Evolutionary conservation across 2,888 invertebrate genomes (phyloP).

Genomic region (Tubulanus polymorphus): DNA sequence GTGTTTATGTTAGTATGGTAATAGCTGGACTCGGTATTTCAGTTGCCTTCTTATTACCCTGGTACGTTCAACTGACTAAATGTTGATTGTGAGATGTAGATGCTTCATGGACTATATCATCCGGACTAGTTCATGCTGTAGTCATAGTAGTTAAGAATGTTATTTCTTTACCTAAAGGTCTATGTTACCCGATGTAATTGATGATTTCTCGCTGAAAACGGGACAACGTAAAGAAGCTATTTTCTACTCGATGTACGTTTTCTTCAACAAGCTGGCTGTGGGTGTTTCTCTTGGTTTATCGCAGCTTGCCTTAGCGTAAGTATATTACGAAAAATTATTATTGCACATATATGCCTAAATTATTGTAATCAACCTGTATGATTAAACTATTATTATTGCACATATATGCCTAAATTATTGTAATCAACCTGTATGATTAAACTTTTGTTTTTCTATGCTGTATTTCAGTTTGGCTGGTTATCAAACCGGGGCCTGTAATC

Average conservation of each 20-base stretch:
- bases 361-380: too few relatives aligned
- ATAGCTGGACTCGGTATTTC: conserved; percentile 35
- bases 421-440: too few relatives aligned
- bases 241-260: conserved; percentile 48
- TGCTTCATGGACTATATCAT: too few relatives aligned
- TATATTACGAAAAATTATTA: conserved; percentile 4
- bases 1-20: conserved; percentile 26
- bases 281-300: conserved; percentile 41
- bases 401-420: too few relatives aligned
- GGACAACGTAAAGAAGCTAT: conserved; percentile 39
- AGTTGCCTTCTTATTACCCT: conserved; percentile 41
- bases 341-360: too few relatives aligned
- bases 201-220: conserved; percentile 38
- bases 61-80: conserved; percentile 24
- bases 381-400: too few relatives aligned
- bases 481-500: conserved; percentile 32
- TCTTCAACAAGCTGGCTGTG: conserved; percentile 42
- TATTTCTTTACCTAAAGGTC: conserved; percentile 35
- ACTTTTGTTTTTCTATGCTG: too few relatives aligned
- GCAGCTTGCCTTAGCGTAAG: conserved; percentile 38
- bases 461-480: conserved; percentile 37
- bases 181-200: conserved; percentile 44
- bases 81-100: background rate
- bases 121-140: too few relatives aligned
- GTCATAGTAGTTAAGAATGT: too few relatives aligned